These are phyloP conservation scores for Helogale parvula DNA, from an alignment of 2,113 vertebrate genomes.

Conservation along the genomic window DNA sequence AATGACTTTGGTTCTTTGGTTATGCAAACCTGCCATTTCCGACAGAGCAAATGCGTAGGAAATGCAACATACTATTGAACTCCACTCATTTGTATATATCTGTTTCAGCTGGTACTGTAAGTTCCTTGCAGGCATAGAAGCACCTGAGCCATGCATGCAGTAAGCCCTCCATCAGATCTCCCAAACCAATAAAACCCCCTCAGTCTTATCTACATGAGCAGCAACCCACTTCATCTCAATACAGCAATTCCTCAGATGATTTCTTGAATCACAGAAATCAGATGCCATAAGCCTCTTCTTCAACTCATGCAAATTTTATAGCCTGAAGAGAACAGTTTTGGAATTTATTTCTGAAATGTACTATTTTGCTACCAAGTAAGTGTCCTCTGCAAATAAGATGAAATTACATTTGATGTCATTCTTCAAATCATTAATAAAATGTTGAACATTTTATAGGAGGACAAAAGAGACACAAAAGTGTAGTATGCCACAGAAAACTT, in stretches of 20 bases:
- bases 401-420: neutral
- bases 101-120: neutral
- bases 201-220: neutral
- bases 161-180: neutral
- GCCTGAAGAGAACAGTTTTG: neutral
- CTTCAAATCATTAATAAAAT: neutral
- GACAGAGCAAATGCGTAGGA: neutral
- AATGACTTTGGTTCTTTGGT: neutral
- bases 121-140: neutral
- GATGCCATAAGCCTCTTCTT: neutral
- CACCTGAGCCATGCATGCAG: neutral
- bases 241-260: neutral
- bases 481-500: neutral
- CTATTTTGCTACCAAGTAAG: neutral
- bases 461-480: neutral
- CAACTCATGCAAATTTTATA: neutral
- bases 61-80: neutral
- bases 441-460: neutral
- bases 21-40: neutral
- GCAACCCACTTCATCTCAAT: neutral
- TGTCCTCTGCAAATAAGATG: neutral
- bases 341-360: constrained; percentile 5
- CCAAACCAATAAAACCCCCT: neutral
- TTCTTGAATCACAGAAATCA: neutral
- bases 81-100: neutral